A percentile compares a stretch with the other conserved stretches of the same genome.
Conservation (phyloP, 2,797 vertebrate species). For the Tangara arthus region DNA sequence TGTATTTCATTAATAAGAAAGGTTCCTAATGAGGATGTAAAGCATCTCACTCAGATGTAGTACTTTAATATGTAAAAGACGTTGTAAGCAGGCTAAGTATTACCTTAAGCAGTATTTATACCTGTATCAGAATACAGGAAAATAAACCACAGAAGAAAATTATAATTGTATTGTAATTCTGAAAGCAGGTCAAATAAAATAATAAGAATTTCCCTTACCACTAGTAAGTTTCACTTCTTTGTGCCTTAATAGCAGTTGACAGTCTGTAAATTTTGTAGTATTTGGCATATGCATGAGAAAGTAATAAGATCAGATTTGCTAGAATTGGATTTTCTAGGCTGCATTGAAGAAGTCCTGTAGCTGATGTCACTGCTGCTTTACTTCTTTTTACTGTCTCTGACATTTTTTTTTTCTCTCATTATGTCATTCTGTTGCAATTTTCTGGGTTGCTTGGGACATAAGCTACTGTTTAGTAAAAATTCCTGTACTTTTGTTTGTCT, state of each 20-base stretch:
- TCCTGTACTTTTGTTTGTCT: neutral
- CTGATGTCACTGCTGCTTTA: neutral
- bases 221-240: neutral
- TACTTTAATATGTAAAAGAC: neutral
- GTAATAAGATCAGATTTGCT: neutral
- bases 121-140: neutral
- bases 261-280: neutral
- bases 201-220: neutral
- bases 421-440: neutral
- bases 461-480: neutral
- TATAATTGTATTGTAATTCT: neutral
- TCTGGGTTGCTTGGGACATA: neutral
- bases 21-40: neutral
- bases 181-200: neutral
- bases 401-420: neutral
- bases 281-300: neutral
- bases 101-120: neutral
- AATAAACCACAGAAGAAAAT: neutral
- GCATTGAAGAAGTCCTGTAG: neutral
- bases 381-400: neutral
- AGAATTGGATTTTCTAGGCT: neutral
- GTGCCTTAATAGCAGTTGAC: neutral
- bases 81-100: neutral
- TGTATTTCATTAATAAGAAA: neutral
- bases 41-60: neutral